A percentile compares a stretch with the other conserved stretches of the same genome.
Conservation (phyloP, 1,140 invertebrate genomes). For the Mactra quadrangularis region DNA sequence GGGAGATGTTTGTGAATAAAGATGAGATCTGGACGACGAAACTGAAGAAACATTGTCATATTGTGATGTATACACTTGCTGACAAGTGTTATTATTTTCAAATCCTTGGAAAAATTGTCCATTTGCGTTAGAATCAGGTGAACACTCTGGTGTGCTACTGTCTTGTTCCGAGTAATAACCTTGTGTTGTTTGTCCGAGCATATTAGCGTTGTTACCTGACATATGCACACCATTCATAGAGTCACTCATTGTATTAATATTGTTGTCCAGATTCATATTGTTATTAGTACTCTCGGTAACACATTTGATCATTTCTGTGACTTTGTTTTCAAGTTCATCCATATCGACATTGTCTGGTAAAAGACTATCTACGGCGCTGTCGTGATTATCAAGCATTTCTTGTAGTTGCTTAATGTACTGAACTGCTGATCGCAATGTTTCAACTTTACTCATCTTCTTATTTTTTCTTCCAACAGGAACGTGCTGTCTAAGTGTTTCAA, state of each 20-base stretch:
- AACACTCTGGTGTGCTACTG: constrained; percentile 22
- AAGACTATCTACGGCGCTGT: neutral
- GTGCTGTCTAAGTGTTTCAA: constrained; percentile 81
- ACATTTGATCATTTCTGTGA: constrained; percentile 51
- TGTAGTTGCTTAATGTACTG: constrained; percentile 96
- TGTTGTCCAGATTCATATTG: constrained; percentile 45
- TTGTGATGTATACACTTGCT: constrained; percentile 27
- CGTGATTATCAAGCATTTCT: constrained; percentile 87
- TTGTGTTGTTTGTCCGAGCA: neutral
- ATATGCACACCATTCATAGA: constrained; percentile 6
- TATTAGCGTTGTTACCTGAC: neutral
- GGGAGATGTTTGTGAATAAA: constrained; percentile 47
- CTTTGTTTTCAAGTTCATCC: constrained; percentile 53
- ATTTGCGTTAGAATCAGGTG: constrained; percentile 14
- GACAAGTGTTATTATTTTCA: neutral
- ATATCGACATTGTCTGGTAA: constrained; percentile 52
- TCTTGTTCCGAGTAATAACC: constrained; percentile 15
- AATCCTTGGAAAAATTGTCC: constrained; percentile 44
- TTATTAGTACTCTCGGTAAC: constrained; percentile 25
- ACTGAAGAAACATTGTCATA: constrained; percentile 29
- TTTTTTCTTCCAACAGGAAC: constrained; percentile 85
- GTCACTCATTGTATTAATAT: constrained; percentile 10
- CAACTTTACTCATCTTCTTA: constrained; percentile 89
- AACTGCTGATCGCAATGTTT: constrained; percentile 95
- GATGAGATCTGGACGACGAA: neutral